Percentiles rank a stretch among this genome's conserved stretches.
These are phyloP conservation scores for Lytechinus variegatus DNA, from an alignment of 35 echinoderm and acorn worm species.

Conservation along the genomic window DNA sequence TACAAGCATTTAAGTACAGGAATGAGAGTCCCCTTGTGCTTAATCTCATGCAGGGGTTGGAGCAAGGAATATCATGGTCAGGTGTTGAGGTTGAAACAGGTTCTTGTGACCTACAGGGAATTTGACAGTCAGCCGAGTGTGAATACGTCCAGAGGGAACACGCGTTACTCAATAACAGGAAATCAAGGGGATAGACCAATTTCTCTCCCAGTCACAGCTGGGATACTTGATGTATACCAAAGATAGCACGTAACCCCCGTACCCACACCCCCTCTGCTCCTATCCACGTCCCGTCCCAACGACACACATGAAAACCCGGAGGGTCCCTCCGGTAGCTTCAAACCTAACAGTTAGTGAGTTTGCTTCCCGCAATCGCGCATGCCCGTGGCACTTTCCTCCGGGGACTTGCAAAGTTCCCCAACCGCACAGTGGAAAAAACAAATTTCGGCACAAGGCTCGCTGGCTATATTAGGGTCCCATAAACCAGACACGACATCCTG, in stretches of 20 bases:
- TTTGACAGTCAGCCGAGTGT: too few species aligned
- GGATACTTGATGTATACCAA: neutral
- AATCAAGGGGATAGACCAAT: conserved; percentile 54
- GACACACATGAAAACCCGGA: neutral
- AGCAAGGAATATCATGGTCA: too few species aligned
- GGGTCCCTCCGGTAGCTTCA: neutral
- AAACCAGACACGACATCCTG: conserved; percentile 36
- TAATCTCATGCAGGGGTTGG: too few species aligned
- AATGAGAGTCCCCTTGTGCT: too few species aligned
- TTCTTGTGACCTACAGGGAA: too few species aligned
- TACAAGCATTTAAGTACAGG: too few species aligned
- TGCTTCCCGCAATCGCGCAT: neutral
- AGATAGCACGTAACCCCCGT: neutral
- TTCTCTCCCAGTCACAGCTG: conserved; percentile 37
- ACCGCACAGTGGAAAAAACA: conserved; percentile 46
- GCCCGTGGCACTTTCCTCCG: neutral
- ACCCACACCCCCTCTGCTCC: neutral
- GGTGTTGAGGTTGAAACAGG: too few species aligned
- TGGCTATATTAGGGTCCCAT: neutral
- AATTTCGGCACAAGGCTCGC: conserved; percentile 33
- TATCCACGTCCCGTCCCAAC: neutral
- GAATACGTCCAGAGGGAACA: too few species aligned
- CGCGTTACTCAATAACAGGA: conserved; percentile 54
- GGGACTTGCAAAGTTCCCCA: neutral
- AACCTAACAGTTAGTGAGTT: neutral